Evolutionary conservation across 2,797 vertebrate genomes (phyloP), one percentile per base, ranked within the genome.

Genomic region (Chloroceryle inda): DNA sequence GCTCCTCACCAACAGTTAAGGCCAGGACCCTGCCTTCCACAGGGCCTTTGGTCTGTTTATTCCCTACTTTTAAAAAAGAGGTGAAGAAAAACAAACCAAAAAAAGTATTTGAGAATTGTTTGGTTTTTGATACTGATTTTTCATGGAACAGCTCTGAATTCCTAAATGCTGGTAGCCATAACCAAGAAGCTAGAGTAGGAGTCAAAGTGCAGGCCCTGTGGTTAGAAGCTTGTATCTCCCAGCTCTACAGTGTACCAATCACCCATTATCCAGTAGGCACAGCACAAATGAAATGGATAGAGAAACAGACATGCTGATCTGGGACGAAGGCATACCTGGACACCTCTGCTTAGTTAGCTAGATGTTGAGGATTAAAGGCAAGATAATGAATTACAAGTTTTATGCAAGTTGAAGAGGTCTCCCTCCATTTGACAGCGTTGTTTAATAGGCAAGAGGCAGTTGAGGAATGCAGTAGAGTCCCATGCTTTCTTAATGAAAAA

Each of bases 361-460:
- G 27, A 29, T 85, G 9, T 31, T 62, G 45, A 79, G 63, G 58
- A 86, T 33, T 84, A 80, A 89, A 97, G 80, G 47, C 69, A 88
- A 75, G 12, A 33, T 47, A 81, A 68, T 12, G 62, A 67, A 92
- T 89, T 88, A 89, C 56, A 74, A 85, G 81, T 95, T 96, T 96
- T 73, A 71, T 63, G 59, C 72, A 63, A 94, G 93, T 38, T 3
- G 1, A 93, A 91, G 85, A 81, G 12, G 8, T 77, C 55, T 95
- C 80, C 8, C 49, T 95, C 77, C 9, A 1, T 94, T 95, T 89
- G 92, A 95, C 92, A 89, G 71, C 1, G 1, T 10, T 44, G 80
- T 85, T 77, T 92, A 87, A 91, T 22, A 93, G 64, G 69, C 49
- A 95, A 89, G 86, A 96, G 42, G 93, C 80, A 84, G 84, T 74